Evolutionary conservation across 2,797 vertebrate species (phyloP), one percentile per base, ranked within the genome.

Genomic region (Chromis chromis): DNA sequence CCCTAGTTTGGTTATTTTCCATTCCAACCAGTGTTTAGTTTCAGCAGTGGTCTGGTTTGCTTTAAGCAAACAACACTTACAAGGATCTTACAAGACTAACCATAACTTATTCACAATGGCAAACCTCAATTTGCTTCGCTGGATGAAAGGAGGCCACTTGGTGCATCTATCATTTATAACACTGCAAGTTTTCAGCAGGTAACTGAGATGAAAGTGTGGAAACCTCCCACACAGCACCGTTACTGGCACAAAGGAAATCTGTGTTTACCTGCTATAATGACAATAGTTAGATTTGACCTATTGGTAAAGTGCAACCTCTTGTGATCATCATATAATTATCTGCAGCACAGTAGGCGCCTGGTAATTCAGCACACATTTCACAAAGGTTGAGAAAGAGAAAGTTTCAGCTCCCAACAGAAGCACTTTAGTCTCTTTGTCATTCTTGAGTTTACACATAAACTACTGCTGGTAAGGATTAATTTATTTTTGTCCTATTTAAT

Each of bases 1-100:
- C n/a, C 61, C 13, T 44, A 21, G 54, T 78, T 74, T 76, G 75
- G 76, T 70, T 12, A 65, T 70, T 92, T 88, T 86, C 84, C 77
- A 84, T 78, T 69, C 50, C 21, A 74, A 31, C 39, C 39, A 8
- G 54, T 81, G 74, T 86, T 84, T 79, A 65, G 75, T 39, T 65
- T 58, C 11, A 27, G 13, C 61, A 72, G 57, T 24, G 56, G 64
- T 83, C 73, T 83, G 68, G 76, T 84, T 79, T 85, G 46, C 64
- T 79, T 86, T 65, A 76, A 68, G 57, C 31, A 54, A 44, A 52
- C 28, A 77, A 28, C 70, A 64, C 55, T 70, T 12, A 65, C 59
- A 63, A 53, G 49, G 33, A 64, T 67, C 21, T 57, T 25, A 69
- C 39, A 76, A 50, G 39, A 69, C 39, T 55, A 62, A 58, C 40